Conservation (phyloP, 2,797 vertebrate genomes). For the Helicolenus hilgendorfi region DNA sequence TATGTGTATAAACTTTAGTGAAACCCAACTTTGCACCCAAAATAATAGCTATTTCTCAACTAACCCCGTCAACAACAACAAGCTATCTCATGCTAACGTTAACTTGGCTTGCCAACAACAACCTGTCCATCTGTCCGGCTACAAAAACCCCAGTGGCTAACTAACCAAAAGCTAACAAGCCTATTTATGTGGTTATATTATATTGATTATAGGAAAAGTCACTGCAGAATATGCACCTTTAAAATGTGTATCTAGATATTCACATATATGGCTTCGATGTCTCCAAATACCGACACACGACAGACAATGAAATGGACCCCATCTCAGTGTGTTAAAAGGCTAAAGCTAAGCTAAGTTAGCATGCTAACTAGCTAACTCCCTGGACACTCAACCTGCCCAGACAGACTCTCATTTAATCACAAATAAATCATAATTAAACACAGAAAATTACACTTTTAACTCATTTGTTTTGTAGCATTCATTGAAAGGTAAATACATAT, state of each 20-base stretch:
- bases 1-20: slow-evolving; percentile 41
- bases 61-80: slow-evolving; percentile 80
- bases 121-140: slow-evolving; percentile 87
- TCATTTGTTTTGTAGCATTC: not conserved
- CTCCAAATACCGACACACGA: slow-evolving; percentile 82
- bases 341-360: slow-evolving; percentile 83
- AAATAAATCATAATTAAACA: slow-evolving; percentile 69
- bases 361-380: slow-evolving; percentile 78
- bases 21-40: slow-evolving; percentile 29
- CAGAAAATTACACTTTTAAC: not conserved
- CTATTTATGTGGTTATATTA: slow-evolving; percentile 9
- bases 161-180: slow-evolving; percentile 61
- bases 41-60: slow-evolving; percentile 39
- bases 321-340: slow-evolving; percentile 63
- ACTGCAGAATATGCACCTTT: not conserved
- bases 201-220: not conserved
- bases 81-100: slow-evolving; percentile 84
- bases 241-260: not conserved
- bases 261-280: not conserved
- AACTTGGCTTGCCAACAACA: slow-evolving; percentile 85
- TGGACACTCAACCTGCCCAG: slow-evolving; percentile 69
- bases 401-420: slow-evolving; percentile 74
- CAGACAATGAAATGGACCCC: slow-evolving; percentile 82
- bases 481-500: fast-evolving
- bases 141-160: slow-evolving; percentile 69